Evolutionary conservation across 2,888 invertebrate species (phyloP).

Genomic region (Conus canariensis): DNA sequence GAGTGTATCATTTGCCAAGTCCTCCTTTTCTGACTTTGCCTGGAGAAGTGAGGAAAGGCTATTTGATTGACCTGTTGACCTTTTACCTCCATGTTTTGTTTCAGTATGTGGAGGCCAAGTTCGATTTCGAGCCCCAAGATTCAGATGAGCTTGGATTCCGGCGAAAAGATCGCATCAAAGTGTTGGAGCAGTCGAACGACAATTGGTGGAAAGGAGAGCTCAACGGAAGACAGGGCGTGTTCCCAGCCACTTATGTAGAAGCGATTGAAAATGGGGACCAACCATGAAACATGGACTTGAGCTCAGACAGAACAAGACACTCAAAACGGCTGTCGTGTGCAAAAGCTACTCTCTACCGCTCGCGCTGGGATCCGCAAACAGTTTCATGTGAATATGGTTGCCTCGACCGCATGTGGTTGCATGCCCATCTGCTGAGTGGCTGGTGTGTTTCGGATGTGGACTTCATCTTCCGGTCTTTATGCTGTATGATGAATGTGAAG

Average conservation of each 20-base stretch:
- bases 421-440: not conserved
- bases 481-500: not conserved
- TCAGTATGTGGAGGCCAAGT: conserved; percentile 91
- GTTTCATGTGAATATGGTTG: not conserved
- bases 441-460: not conserved
- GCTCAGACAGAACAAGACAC: not conserved
- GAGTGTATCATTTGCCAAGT: too few relatives aligned
- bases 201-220: conserved; percentile 92
- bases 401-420: not conserved
- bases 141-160: conserved; percentile 97
- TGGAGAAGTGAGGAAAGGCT: too few relatives aligned
- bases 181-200: conserved; percentile 93
- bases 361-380: not conserved
- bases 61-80: too few relatives aligned
- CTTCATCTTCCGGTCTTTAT: not conserved
- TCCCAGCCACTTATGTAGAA: conserved; percentile 97
- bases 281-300: not conserved
- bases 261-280: conserved; percentile 16
- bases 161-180: conserved; percentile 98
- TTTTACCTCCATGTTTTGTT: conserved; percentile 22
- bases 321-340: not conserved
- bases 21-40: too few relatives aligned
- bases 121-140: conserved; percentile 99
- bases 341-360: not conserved
- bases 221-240: conserved; percentile 85